Conservation (phyloP, 2,113 vertebrate species). For the Gnathonemus longibarbis region DNA sequence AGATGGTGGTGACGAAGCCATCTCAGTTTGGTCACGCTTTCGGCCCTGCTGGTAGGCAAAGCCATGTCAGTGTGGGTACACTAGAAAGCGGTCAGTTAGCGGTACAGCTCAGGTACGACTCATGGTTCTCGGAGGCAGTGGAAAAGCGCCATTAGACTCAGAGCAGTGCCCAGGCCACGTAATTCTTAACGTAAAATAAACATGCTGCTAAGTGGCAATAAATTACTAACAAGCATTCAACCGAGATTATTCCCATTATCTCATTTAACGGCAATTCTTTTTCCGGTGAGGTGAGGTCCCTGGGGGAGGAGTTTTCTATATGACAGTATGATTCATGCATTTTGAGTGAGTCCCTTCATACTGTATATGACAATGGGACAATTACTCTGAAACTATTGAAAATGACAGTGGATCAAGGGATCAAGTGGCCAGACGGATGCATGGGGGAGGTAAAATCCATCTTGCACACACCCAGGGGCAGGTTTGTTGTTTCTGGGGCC, state of each 20-base stretch:
- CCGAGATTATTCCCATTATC: constrained; percentile 11
- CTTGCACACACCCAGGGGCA: background rate
- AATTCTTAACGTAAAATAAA: constrained; percentile 35
- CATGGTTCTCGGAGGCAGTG: background rate
- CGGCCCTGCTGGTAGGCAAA: background rate
- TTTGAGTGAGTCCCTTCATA: background rate
- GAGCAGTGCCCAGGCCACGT: constrained; percentile 10
- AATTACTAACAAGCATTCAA: constrained; percentile 27
- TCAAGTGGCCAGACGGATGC: background rate
- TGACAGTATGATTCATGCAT: background rate
- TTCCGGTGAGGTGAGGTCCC: background rate
- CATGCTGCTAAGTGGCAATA: constrained; percentile 33
- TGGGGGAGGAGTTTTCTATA: background rate
- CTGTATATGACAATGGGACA: background rate
- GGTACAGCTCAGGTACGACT: background rate
- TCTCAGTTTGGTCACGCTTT: background rate
- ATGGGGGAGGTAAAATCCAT: background rate
- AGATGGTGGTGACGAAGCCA: background rate
- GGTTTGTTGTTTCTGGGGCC: background rate
- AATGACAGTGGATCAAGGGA: background rate
- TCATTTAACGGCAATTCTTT: background rate
- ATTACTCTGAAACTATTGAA: background rate
- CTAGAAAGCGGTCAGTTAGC: background rate
- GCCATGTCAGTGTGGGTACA: background rate
- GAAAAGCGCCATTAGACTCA: background rate